Evolutionary conservation across 2,797 vertebrate genomes (phyloP).

Genomic region (Botia almorhae): DNA sequence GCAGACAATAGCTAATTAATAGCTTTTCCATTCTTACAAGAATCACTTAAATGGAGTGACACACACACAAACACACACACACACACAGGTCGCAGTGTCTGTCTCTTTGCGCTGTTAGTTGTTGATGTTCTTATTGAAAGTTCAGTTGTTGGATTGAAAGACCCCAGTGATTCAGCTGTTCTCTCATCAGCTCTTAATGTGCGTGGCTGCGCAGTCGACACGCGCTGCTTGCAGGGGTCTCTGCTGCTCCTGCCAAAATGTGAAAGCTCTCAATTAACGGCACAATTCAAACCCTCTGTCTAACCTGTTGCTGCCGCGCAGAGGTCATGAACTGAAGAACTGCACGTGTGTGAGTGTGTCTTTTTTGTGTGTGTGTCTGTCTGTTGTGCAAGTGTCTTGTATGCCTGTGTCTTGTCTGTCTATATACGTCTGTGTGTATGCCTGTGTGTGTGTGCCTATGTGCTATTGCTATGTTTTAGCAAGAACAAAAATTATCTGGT

Average conservation of each 20-base stretch:
- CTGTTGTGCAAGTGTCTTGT: neutral
- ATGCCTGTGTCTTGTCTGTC: too few relatives aligned
- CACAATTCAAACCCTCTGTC: constrained; percentile 80
- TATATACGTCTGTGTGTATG: neutral
- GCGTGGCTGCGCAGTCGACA: constrained; percentile 82
- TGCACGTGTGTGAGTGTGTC: neutral
- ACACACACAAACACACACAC: neutral
- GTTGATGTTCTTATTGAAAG: constrained; percentile 81
- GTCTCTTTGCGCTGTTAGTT: constrained; percentile 77
- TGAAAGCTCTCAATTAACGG: constrained; percentile 86
- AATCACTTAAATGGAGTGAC: neutral
- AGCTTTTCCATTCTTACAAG: neutral
- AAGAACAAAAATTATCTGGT: neutral
- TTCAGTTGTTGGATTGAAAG: constrained; percentile 82
- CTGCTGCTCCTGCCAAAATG: constrained; percentile 86
- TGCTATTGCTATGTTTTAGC: neutral
- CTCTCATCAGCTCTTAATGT: constrained; percentile 85
- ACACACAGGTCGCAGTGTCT: constrained; percentile 77
- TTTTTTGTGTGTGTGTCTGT: neutral
- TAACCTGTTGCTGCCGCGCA: constrained; percentile 78
- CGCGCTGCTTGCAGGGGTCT: constrained; percentile 84
- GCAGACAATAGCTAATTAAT: neutral
- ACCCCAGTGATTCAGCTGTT: constrained; percentile 82
- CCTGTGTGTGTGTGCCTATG: neutral
- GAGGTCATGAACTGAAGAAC: constrained; percentile 82